These are phyloP conservation scores for Sylvicola cinctus DNA, from an alignment of 2,888 invertebrate species.

Conservation along the genomic window DNA sequence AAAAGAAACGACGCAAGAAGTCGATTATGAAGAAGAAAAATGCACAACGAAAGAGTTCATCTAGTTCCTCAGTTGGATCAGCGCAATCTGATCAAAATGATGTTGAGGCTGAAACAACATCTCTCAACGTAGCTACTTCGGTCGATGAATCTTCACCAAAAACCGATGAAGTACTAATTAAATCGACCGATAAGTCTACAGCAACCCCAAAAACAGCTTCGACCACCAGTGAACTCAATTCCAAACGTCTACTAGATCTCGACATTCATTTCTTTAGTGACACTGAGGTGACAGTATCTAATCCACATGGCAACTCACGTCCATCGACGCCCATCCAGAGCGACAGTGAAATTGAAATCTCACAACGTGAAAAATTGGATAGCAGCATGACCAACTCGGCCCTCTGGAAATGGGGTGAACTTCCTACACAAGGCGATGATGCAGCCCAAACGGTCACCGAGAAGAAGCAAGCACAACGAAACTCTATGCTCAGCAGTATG, in stretches of 20 bases:
- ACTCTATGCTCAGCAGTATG: slow-evolving; percentile 75
- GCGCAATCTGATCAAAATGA: slow-evolving; percentile 9
- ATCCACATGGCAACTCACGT: slow-evolving; percentile 34
- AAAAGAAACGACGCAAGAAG: slow-evolving; percentile 62
- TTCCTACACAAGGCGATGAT: slow-evolving; percentile 29
- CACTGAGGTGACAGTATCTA: slow-evolving; percentile 52
- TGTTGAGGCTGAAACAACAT: slow-evolving; percentile 10
- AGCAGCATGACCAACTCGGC: slow-evolving; percentile 15
- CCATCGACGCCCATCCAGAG: slow-evolving; percentile 76
- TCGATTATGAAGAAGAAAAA: slow-evolving; percentile 62
- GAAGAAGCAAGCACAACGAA: slow-evolving; percentile 18
- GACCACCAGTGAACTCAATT: not conserved
- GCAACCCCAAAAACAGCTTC: too few relatives aligned
- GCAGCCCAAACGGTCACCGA: not conserved
- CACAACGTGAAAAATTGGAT: slow-evolving; percentile 22
- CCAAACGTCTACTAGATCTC: slow-evolving; percentile 28
- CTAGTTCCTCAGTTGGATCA: slow-evolving; percentile 23
- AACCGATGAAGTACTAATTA: slow-evolving; percentile 10
- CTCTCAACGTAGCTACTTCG: slow-evolving; percentile 10
- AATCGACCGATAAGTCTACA: not conserved
- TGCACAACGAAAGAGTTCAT: slow-evolving; percentile 44
- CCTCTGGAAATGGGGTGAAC: slow-evolving; percentile 82
- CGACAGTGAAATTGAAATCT: slow-evolving; percentile 79
- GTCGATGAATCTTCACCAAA: slow-evolving; percentile 21
- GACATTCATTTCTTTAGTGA: slow-evolving; percentile 86